Conservation (phyloP, 2,113 vertebrate species). For the Eptesicus fuscus region DNA sequence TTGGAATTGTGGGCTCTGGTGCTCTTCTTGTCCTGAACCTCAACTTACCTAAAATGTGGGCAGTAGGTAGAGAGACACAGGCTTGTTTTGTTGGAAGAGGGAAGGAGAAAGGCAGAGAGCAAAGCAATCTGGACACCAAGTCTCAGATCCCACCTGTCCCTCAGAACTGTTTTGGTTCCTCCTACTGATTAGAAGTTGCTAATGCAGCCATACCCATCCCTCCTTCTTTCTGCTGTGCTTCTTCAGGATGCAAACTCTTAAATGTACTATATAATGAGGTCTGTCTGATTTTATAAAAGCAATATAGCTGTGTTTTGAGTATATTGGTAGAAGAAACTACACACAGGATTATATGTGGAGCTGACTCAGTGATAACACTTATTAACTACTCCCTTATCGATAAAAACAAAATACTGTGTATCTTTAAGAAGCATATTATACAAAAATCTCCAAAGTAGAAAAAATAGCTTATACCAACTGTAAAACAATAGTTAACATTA, state of each 20-base stretch:
- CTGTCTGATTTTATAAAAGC: not conserved
- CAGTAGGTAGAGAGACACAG: not conserved
- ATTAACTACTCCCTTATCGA: not conserved
- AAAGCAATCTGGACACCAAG: not conserved
- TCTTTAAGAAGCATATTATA: not conserved
- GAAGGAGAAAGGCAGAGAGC: not conserved
- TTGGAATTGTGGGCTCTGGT: not conserved
- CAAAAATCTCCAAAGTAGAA: not conserved
- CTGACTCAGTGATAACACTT: not conserved
- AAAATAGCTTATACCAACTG: not conserved
- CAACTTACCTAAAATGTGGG: not conserved
- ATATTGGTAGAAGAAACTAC: not conserved
- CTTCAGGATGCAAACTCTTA: not conserved
- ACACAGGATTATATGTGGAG: not conserved
- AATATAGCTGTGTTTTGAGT: not conserved
- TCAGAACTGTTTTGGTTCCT: not conserved
- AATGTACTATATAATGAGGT: not conserved
- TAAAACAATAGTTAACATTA: not conserved
- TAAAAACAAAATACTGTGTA: not conserved
- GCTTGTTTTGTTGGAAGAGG: not conserved
- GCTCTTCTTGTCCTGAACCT: not conserved
- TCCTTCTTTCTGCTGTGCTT: not conserved
- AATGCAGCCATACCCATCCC: not conserved
- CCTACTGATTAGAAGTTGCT: not conserved
- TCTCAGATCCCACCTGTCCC: not conserved